phyloP scores from a whole-genome alignment of 2,797 vertebrate species.

The Catostomus latipinnis region DNA sequence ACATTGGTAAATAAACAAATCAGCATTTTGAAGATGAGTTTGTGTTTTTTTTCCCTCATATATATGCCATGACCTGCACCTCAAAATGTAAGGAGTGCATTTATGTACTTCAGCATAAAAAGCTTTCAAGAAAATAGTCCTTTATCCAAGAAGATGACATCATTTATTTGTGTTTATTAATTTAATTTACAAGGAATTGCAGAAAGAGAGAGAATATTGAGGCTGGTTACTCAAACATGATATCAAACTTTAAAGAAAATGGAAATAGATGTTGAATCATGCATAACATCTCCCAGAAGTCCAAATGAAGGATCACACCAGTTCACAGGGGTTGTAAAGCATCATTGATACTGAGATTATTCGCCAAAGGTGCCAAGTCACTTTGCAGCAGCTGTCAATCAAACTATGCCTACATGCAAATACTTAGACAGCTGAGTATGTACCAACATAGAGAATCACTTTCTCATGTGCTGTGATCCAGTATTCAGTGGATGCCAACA shows the following conservation, averaged over 20 bases:
- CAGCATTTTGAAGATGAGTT: too few relatives aligned
- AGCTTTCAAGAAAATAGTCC: slow-evolving; percentile 46
- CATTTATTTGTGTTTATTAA: slow-evolving; percentile 69
- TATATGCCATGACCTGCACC: too few relatives aligned
- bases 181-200: slow-evolving; percentile 68
- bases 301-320: slow-evolving; percentile 46
- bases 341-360: slow-evolving; percentile 68
- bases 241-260: slow-evolving; percentile 9
- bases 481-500: neutral
- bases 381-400: slow-evolving; percentile 72
- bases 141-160: slow-evolving; percentile 17
- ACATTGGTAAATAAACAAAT: too few relatives aligned
- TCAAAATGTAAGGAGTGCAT: too few relatives aligned
- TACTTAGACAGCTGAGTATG: slow-evolving; percentile 72
- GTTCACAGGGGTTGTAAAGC: slow-evolving; percentile 47
- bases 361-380: slow-evolving; percentile 67
- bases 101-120: neutral
- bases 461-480: slow-evolving; percentile 51
- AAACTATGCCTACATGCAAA: slow-evolving; percentile 57
- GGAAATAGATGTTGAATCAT: slow-evolving; percentile 3
- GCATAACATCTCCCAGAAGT: slow-evolving; percentile 24
- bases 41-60: too few relatives aligned
- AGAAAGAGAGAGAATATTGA: slow-evolving; percentile 57
- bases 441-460: slow-evolving; percentile 54
- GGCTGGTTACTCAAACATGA: slow-evolving; percentile 37